A percentile compares a stretch with the other conserved stretches of the same genome.
Conservation (phyloP, 2,888 invertebrate species). For the Megalurothrips usitatus region DNA sequence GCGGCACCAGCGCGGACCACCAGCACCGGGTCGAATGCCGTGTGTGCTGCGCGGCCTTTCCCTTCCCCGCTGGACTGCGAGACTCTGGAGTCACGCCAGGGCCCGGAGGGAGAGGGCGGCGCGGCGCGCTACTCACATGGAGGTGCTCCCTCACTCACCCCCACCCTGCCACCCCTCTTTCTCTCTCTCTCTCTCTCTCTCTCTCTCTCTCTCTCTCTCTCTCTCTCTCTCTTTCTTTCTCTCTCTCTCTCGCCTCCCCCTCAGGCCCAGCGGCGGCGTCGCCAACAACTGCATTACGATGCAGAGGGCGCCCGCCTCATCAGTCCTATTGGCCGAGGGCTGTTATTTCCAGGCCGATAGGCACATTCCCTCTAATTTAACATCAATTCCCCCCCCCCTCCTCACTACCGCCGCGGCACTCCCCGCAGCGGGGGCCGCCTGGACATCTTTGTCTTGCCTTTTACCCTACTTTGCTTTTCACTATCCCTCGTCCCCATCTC, state of each 20-base stretch:
- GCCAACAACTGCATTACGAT: too few relatives aligned
- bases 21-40: too few relatives aligned
- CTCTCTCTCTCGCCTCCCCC: neutral
- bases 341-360: slow-evolving; percentile 11
- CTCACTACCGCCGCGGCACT: neutral
- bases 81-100: too few relatives aligned
- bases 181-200: neutral
- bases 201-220: neutral
- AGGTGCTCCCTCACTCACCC: too few relatives aligned
- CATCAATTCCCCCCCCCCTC: neutral
- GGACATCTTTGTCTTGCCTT: neutral
- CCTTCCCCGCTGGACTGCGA: too few relatives aligned
- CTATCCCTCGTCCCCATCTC: too few relatives aligned
- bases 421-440: neutral
- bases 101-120: too few relatives aligned
- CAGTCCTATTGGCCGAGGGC: neutral
- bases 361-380: slow-evolving; percentile 23
- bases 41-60: too few relatives aligned
- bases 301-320: neutral
- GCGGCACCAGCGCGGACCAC: too few relatives aligned
- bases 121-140: too few relatives aligned
- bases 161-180: neutral
- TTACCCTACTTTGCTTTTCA: too few relatives aligned
- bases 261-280: neutral
- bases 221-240: neutral